Conservation (phyloP, 2,888 invertebrate species). For the Brachypterus glaber region DNA sequence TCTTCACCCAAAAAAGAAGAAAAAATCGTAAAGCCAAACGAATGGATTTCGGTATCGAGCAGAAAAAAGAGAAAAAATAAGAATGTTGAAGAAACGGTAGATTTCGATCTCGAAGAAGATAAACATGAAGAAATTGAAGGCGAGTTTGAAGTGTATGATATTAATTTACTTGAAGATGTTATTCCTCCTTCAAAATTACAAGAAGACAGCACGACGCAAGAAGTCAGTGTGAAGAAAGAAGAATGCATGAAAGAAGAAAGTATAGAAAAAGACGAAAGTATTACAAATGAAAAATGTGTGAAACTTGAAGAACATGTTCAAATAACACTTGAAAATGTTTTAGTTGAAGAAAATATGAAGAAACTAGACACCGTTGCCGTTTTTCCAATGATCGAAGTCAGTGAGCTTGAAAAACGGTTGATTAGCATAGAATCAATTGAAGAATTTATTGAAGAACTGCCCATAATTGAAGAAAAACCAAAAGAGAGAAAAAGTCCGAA, state of each 20-base stretch:
- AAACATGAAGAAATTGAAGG: conserved; percentile 18
- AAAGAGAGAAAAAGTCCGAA: conserved; percentile 20
- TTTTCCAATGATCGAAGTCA: background rate
- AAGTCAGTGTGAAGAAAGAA: conserved; percentile 15
- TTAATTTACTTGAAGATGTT: conserved; percentile 29
- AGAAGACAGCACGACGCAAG: conserved; percentile 17
- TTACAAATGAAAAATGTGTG: conserved; percentile 5
- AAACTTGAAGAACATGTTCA: conserved; percentile 8
- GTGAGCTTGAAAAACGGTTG: conserved; percentile 1
- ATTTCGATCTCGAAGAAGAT: conserved; percentile 15
- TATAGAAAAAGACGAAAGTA: conserved; percentile 10
- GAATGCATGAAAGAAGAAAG: conserved; percentile 10
- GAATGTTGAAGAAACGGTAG: conserved; percentile 25
- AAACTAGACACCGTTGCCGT: conserved; percentile 7
- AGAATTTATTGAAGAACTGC: conserved; percentile 12
- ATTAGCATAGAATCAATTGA: conserved; percentile 7
- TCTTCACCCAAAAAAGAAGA: background rate
- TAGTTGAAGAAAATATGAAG: conserved; percentile 5
- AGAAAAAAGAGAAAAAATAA: conserved; percentile 37
- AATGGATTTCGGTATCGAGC: conserved; percentile 39
- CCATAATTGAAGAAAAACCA: conserved; percentile 9
- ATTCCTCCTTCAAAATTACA: conserved; percentile 19
- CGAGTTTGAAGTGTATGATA: conserved; percentile 31
- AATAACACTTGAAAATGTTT: conserved; percentile 4
- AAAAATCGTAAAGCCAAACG: conserved; percentile 19